A percentile compares a stretch with the other conserved stretches of the same genome.
phyloP scores from a whole-genome alignment of 2,888 invertebrate genomes.

The Acanthoscelides obtectus region DNA sequence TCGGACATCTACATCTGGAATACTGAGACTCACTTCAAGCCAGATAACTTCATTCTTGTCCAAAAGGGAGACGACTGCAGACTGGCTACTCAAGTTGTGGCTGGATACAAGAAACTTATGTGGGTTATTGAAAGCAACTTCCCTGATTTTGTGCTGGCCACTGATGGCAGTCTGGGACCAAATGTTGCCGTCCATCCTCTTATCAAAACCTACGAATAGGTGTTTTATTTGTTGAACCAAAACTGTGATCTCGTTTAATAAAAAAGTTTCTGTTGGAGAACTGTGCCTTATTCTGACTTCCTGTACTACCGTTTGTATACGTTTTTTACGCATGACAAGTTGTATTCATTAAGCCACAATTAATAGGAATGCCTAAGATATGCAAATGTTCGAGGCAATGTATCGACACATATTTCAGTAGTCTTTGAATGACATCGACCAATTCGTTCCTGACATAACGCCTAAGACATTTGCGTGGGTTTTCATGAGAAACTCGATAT shows the following conservation, averaged over 20 bases:
- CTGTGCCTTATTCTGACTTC: background rate
- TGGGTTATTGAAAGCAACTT: conserved; percentile 65
- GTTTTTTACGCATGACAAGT: too few species aligned
- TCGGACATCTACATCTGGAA: conserved; percentile 63
- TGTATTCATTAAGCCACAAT: too few species aligned
- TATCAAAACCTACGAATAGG: conserved; percentile 48
- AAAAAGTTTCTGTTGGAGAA: background rate
- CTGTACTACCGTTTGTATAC: too few species aligned
- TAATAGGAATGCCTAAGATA: too few species aligned
- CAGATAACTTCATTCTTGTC: conserved; percentile 54
- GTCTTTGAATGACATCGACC: too few species aligned
- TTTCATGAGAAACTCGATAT: too few species aligned
- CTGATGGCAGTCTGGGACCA: conserved; percentile 59
- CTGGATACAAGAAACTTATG: conserved; percentile 54
- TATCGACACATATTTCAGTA: too few species aligned
- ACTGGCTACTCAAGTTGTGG: conserved; percentile 56
- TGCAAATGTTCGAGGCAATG: too few species aligned
- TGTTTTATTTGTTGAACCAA: conserved; percentile 11
- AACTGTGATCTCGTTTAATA: conserved; percentile 19
- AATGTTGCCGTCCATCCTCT: conserved; percentile 58
- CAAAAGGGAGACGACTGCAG: conserved; percentile 57
- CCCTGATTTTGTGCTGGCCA: conserved; percentile 58
- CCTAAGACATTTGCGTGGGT: too few species aligned
- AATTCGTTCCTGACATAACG: too few species aligned
- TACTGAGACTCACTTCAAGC: conserved; percentile 53